Conservation (phyloP, 2,888 invertebrate species). For the Operophtera brumata region DNA sequence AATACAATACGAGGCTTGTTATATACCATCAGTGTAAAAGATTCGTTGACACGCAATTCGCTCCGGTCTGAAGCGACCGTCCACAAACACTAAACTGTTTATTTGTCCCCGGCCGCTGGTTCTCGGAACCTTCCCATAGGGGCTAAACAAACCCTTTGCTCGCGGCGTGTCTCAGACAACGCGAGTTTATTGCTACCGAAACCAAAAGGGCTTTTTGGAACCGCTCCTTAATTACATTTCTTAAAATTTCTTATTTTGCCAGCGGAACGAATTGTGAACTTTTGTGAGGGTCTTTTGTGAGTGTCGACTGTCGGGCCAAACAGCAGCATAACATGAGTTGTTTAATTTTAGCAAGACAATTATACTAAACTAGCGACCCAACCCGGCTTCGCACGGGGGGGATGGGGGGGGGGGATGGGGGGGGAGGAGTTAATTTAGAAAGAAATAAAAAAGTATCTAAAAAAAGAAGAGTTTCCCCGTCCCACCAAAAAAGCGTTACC, state of each 20-base stretch:
- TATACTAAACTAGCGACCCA: too few species aligned
- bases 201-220: conserved; percentile 49
- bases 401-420: too few species aligned
- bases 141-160: conserved; percentile 56
- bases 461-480: too few species aligned
- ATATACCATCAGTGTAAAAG: background rate
- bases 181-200: conserved; percentile 71
- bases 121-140: conserved; percentile 48
- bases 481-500: too few species aligned
- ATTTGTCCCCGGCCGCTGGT: conserved; percentile 42
- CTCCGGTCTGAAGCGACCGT: conserved; percentile 37
- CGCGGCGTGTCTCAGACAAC: conserved; percentile 37
- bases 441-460: too few species aligned
- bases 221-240: conserved; percentile 48
- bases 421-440: too few species aligned
- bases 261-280: conserved; percentile 36
- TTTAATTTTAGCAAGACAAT: too few species aligned
- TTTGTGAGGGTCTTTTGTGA: conserved; percentile 3
- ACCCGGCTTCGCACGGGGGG: too few species aligned
- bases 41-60: conserved; percentile 34
- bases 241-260: conserved; percentile 44
- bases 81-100: conserved; percentile 39
- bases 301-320: too few species aligned
- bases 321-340: too few species aligned
- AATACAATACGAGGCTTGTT: background rate